These are phyloP conservation scores for Pomatorhinus ruficollis DNA, from an alignment of 2,113 vertebrate genomes.

Conservation along the genomic window DNA sequence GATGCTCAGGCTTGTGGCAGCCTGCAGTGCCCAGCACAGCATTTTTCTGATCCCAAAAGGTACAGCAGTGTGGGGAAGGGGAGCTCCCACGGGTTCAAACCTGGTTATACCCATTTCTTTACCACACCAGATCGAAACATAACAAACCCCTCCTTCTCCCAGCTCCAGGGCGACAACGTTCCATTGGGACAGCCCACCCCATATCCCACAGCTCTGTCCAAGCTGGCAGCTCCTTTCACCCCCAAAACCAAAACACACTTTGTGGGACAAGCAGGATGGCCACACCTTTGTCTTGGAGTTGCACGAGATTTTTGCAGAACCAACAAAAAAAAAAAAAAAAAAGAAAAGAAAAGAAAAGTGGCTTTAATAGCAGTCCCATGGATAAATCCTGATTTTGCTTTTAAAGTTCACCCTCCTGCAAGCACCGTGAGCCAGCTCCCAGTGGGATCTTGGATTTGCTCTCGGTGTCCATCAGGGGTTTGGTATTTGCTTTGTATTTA, in stretches of 20 bases:
- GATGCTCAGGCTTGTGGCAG: not conserved
- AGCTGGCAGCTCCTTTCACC: not conserved
- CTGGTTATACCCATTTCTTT: not conserved
- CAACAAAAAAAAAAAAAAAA: no score
- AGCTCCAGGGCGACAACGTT: not conserved
- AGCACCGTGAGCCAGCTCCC: not conserved
- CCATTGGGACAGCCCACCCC: not conserved
- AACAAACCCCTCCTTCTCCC: not conserved
- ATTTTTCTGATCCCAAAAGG: accelerated
- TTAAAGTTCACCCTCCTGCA: not conserved
- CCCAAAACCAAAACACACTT: not conserved
- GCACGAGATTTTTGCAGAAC: not conserved
- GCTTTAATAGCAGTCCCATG: not conserved
- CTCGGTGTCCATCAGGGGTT: constrained; percentile 15
- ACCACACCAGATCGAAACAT: not conserved
- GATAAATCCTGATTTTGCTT: constrained; percentile 3
- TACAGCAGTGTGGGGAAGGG: not conserved
- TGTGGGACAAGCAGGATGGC: not conserved
- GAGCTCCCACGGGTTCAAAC: not conserved
- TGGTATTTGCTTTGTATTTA: constrained; percentile 39
- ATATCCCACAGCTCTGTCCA: not conserved
- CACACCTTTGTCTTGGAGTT: accelerated
- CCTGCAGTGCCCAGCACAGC: not conserved
- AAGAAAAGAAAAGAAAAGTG: not conserved
- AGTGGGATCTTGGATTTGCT: constrained; percentile 3